Evolutionary conservation across 2,797 vertebrate genomes (phyloP).

Genomic region (Coccyzus lansbergi): DNA sequence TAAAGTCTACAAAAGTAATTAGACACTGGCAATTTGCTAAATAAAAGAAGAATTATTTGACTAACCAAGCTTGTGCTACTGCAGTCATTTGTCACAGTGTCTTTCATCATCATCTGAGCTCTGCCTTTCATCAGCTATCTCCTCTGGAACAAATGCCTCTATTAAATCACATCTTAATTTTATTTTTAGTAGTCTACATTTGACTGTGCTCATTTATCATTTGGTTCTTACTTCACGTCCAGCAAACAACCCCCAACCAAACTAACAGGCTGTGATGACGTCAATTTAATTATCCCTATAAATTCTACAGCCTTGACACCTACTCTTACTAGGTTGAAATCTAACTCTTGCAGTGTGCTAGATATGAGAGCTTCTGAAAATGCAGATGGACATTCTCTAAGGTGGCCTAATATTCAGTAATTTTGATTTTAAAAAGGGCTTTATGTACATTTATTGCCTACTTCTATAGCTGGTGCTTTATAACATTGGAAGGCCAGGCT

Average conservation of each 20-base stretch:
- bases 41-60: not conserved
- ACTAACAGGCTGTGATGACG: not conserved
- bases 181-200: not conserved
- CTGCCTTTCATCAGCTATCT: not conserved
- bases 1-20: not conserved
- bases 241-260: not conserved
- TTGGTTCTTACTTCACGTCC: not conserved
- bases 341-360: not conserved
- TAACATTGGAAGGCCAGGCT: not conserved
- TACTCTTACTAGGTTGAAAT: not conserved
- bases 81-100: not conserved
- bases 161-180: not conserved
- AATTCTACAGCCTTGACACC: not conserved
- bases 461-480: not conserved
- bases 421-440: not conserved
- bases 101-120: slow-evolving; percentile 5
- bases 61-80: not conserved
- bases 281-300: not conserved
- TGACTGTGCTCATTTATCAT: not conserved
- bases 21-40: not conserved
- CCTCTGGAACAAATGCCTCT: not conserved
- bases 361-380: not conserved
- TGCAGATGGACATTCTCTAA: not conserved
- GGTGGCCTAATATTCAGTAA: not conserved
- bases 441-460: not conserved